Conservation (phyloP, 2,797 vertebrate species). For the Mus spretus region DNA sequence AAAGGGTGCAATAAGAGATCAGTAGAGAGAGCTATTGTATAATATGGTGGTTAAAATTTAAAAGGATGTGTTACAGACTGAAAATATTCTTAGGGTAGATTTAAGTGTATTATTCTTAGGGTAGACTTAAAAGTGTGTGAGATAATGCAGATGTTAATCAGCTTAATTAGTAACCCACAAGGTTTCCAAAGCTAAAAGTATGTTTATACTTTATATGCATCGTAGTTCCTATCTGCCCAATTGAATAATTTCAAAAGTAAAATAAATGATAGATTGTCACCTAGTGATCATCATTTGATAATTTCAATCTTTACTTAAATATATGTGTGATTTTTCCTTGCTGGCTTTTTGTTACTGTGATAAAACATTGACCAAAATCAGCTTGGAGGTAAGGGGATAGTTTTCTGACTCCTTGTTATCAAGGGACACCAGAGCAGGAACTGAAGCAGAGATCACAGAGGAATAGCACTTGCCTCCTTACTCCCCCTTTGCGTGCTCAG, state of each 20-base stretch:
- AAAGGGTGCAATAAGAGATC: background rate
- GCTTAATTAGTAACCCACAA: background rate
- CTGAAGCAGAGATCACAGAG: background rate
- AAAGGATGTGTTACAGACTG: background rate
- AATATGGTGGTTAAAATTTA: background rate
- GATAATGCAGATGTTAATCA: background rate
- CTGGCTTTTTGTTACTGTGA: background rate
- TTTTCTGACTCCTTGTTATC: background rate
- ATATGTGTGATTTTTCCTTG: background rate
- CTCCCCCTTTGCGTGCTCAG: background rate
- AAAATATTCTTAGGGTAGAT: background rate
- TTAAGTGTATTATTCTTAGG: background rate
- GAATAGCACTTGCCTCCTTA: background rate
- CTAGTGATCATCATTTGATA: background rate
- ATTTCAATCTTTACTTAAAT: constrained; percentile 19
- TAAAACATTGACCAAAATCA: background rate
- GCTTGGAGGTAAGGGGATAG: background rate
- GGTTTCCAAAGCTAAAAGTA: background rate
- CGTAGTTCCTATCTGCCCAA: background rate
- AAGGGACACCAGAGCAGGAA: background rate
- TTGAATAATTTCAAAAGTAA: background rate
- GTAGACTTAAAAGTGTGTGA: background rate
- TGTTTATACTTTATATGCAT: background rate
- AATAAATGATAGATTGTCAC: background rate
- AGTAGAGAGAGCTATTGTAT: too few species aligned